Percentiles rank a stretch among this genome's conserved stretches.
Evolutionary conservation across 2,888 invertebrate species (phyloP).

Genomic region (Imbricaverruca yamaguchii): DNA sequence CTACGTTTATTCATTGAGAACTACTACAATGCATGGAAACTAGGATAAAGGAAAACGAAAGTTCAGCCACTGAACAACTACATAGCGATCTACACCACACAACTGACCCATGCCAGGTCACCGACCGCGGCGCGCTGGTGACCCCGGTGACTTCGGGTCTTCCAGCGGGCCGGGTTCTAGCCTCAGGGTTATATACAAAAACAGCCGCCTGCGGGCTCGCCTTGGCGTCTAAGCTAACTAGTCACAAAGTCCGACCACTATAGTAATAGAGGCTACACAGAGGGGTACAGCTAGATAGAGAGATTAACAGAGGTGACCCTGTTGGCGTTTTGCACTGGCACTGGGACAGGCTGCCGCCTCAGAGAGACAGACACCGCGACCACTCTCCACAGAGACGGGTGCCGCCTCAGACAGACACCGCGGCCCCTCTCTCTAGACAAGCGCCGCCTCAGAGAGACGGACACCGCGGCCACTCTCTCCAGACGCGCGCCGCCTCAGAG

Average conservation of each 20-base stretch:
- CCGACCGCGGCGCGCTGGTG: not conserved
- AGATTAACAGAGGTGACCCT: not conserved
- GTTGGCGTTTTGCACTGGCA: not conserved
- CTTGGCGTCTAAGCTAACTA: slow-evolving; percentile 10
- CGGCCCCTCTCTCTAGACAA: too few relatives aligned
- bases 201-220: not conserved
- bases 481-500: too few relatives aligned
- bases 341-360: not conserved
- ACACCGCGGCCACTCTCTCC: too few relatives aligned
- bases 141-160: not conserved
- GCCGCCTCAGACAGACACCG: too few relatives aligned
- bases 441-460: too few relatives aligned
- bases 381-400: not conserved
- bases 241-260: slow-evolving; percentile 7
- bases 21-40: slow-evolving; percentile 21
- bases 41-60: slow-evolving; percentile 18
- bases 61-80: slow-evolving; percentile 22
- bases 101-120: slow-evolving; percentile 18
- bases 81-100: slow-evolving; percentile 21
- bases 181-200: slow-evolving; percentile 19
- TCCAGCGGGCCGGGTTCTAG: not conserved
- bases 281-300: not conserved
- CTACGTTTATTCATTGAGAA: slow-evolving; percentile 19
- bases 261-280: slow-evolving; percentile 19
- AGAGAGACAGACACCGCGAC: too few relatives aligned